Percentiles rank a stretch among this genome's conserved stretches.
Evolutionary conservation across 2,888 invertebrate genomes (phyloP).

Genomic region (Rotaria socialis): DNA sequence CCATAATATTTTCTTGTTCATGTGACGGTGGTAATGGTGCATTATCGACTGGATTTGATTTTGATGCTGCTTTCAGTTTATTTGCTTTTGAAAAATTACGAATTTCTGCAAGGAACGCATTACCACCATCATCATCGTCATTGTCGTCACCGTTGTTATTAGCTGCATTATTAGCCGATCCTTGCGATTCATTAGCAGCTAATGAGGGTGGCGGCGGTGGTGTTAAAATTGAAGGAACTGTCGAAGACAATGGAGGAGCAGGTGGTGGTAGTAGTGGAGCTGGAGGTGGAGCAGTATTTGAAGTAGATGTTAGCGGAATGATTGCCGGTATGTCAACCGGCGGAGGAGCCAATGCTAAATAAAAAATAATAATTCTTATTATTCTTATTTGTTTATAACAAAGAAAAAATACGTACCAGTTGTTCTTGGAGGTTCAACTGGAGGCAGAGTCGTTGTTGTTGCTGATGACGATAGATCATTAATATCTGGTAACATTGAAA

Average conservation of each 20-base stretch:
- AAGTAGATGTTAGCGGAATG: not conserved
- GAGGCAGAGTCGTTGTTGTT: not conserved
- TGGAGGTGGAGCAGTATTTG: not conserved
- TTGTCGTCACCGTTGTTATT: not conserved
- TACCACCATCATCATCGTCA: not conserved
- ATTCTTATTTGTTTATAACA: not conserved
- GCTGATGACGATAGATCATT: not conserved
- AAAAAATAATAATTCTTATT: not conserved
- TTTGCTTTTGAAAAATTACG: not conserved
- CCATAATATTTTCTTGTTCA: slow-evolving; percentile 7
- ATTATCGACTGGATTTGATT: not conserved
- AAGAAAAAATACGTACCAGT: not conserved
- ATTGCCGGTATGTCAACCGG: not conserved
- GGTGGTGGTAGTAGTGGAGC: not conserved
- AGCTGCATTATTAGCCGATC: not conserved
- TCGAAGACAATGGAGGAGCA: not conserved
- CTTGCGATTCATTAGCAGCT: not conserved
- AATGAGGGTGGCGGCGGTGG: not conserved
- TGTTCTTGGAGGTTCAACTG: not conserved
- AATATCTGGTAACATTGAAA: slow-evolving; percentile 8
- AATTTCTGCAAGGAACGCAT: not conserved
- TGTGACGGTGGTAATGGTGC: not conserved
- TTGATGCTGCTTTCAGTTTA: not conserved
- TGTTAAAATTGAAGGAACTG: not conserved
- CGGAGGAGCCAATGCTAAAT: not conserved